Evolutionary conservation across 2,888 invertebrate species (phyloP).

Genomic region (Pherbina coryleti): DNA sequence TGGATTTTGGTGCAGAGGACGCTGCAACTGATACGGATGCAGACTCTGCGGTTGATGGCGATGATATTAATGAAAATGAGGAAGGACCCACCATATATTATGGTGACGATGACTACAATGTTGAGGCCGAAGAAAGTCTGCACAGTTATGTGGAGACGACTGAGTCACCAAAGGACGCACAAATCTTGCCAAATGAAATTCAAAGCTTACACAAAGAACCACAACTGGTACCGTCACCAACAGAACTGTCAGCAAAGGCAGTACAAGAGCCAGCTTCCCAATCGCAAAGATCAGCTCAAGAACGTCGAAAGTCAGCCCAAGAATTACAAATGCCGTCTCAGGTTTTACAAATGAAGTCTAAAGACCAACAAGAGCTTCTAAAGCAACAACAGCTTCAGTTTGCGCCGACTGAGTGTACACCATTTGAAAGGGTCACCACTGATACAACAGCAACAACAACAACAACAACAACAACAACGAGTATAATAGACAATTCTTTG

Average conservation of each 20-base stretch:
- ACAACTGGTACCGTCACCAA: not conserved
- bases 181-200: not conserved
- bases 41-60: slow-evolving; percentile 27
- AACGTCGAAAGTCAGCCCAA: not conserved
- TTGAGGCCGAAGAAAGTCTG: slow-evolving; percentile 27
- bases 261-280: not conserved
- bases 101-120: slow-evolving; percentile 48
- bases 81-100: slow-evolving; percentile 50
- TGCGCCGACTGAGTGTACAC: too few species aligned
- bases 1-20: slow-evolving; percentile 25
- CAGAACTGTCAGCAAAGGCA: not conserved
- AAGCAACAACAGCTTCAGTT: too few species aligned
- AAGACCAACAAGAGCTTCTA: too few species aligned
- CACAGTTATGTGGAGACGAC: not conserved
- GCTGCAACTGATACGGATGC: slow-evolving; percentile 37
- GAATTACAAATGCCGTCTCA: not conserved
- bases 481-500: too few species aligned
- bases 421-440: too few species aligned
- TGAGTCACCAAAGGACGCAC: not conserved
- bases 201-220: not conserved
- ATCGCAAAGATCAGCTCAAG: not conserved
- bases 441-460: too few species aligned
- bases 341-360: too few species aligned
- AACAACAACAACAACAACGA: too few species aligned
- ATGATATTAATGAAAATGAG: slow-evolving; percentile 48